These are phyloP conservation scores for Orchesella cincta DNA, from an alignment of 1,140 invertebrate species.

Conservation along the genomic window DNA sequence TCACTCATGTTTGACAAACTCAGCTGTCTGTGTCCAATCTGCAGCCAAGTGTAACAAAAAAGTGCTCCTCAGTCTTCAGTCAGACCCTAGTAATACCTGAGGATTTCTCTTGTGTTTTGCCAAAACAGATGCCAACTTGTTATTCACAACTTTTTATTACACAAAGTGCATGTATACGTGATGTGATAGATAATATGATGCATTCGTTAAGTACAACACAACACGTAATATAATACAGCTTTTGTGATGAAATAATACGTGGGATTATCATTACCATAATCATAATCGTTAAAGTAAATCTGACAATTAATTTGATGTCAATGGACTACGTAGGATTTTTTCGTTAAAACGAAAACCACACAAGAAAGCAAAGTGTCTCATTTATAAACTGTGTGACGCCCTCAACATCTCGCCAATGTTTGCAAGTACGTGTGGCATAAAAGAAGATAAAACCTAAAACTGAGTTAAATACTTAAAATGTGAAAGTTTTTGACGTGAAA, in stretches of 20 bases:
- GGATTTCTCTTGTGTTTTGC: neutral
- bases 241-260: neutral
- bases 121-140: neutral
- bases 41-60: constrained; percentile 2
- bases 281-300: neutral
- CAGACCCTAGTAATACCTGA: neutral
- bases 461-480: too few species aligned
- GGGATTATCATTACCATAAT: neutral
- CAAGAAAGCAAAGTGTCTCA: neutral
- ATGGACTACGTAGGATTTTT: neutral
- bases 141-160: too few species aligned
- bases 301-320: neutral
- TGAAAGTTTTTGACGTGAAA: neutral
- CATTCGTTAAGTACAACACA: neutral
- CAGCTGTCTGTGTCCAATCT: constrained; percentile 10
- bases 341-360: neutral
- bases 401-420: neutral
- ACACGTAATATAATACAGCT: neutral
- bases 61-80: neutral
- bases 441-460: too few species aligned
- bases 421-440: neutral
- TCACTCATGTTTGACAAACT: constrained; percentile 9
- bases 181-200: neutral
- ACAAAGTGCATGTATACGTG: neutral
- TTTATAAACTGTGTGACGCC: neutral